A percentile compares a stretch with the other conserved stretches of the same genome.
These are phyloP conservation scores for Polymixis lichenea DNA, from an alignment of 2,888 invertebrate species.

Conservation along the genomic window DNA sequence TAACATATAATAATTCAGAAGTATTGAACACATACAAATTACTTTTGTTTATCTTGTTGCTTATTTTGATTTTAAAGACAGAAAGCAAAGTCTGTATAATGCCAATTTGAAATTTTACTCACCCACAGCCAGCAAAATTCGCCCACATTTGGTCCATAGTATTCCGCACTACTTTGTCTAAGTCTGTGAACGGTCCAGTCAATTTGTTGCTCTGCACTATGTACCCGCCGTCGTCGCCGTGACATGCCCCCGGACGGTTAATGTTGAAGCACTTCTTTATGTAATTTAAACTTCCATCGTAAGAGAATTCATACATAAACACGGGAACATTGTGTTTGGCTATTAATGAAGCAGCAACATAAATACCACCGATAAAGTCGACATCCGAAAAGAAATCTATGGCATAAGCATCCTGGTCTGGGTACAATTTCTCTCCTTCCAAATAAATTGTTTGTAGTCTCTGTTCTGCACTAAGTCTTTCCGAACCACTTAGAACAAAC, in stretches of 20 bases:
- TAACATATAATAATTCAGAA: no score
- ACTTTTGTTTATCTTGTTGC: not conserved
- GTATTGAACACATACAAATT: no score
- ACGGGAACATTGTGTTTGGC: constrained; percentile 83
- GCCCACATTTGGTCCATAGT: constrained; percentile 91
- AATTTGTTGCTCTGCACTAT: constrained; percentile 83
- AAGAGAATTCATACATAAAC: constrained; percentile 91
- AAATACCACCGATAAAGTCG: constrained; percentile 83
- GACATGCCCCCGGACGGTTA: constrained; percentile 88
- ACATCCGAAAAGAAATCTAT: constrained; percentile 88
- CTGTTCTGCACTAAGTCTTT: constrained; percentile 73
- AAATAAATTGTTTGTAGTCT: constrained; percentile 86
- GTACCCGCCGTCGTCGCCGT: constrained; percentile 91
- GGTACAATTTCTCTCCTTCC: constrained; percentile 75
- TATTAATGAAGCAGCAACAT: constrained; percentile 78
- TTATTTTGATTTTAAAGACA: not conserved
- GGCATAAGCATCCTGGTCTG: constrained; percentile 82
- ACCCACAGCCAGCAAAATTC: constrained; percentile 91
- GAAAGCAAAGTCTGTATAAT: not conserved
- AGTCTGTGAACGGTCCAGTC: constrained; percentile 70
- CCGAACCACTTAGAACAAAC: constrained; percentile 72
- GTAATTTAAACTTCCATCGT: constrained; percentile 89
- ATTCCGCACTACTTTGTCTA: constrained; percentile 81
- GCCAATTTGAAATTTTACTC: constrained; percentile 56
- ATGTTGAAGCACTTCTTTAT: constrained; percentile 85